Conservation (phyloP, 92 coral and sea anemone species). For the Actinostola sp. region DNA sequence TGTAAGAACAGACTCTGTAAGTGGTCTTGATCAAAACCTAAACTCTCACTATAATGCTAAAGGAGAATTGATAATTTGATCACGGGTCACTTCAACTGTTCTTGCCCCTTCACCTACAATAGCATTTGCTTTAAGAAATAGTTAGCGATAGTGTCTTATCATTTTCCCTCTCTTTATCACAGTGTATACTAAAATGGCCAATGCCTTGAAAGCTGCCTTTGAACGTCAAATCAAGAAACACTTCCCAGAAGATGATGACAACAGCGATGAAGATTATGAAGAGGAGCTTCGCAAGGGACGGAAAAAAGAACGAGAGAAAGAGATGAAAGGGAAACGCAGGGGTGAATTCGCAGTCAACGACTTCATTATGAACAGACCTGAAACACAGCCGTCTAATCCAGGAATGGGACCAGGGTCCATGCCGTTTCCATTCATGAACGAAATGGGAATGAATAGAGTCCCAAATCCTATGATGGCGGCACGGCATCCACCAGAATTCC, state of each 20-base stretch:
- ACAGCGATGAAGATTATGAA: slow-evolving; percentile 97
- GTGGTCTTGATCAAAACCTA: too few relatives aligned
- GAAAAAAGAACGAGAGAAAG: slow-evolving; percentile 69
- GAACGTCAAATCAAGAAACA: slow-evolving; percentile 93
- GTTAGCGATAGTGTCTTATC: too few relatives aligned
- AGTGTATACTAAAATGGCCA: slow-evolving; percentile 99
- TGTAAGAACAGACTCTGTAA: too few relatives aligned
- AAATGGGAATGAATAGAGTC: slow-evolving; percentile 56
- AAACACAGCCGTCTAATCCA: slow-evolving; percentile 27
- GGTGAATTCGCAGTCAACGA: slow-evolving; percentile 36
- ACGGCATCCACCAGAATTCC: slow-evolving; percentile 51
- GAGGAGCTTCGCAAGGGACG: slow-evolving; percentile 87
- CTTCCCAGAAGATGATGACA: slow-evolving; percentile 96
- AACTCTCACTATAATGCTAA: too few relatives aligned
- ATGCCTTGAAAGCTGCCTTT: slow-evolving; percentile 90
- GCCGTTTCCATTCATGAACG: slow-evolving; percentile 44
- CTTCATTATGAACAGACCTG: slow-evolving; percentile 31
- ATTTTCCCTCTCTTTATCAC: slow-evolving; percentile 7
- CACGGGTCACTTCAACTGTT: too few relatives aligned
- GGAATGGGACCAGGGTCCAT: slow-evolving; percentile 49
- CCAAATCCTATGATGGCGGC: slow-evolving; percentile 36
- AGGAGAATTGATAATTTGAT: too few relatives aligned
- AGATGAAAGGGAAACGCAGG: slow-evolving; percentile 37
- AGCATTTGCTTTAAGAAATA: too few relatives aligned
- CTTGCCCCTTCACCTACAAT: too few relatives aligned